phyloP scores from a whole-genome alignment of 2,113 vertebrate species.

The Melospiza melodia region DNA sequence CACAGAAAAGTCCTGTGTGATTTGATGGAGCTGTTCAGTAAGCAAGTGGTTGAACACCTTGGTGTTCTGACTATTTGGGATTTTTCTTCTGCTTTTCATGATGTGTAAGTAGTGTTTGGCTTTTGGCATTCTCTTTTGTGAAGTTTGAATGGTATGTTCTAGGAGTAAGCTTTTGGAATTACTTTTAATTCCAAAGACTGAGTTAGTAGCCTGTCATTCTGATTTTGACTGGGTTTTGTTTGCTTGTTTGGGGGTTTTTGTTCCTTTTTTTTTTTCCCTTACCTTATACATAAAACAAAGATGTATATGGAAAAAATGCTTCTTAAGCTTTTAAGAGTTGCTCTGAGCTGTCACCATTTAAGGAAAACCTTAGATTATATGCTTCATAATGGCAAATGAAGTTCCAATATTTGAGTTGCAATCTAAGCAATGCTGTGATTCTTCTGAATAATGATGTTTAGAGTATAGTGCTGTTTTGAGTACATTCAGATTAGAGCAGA shows the following conservation, averaged over 20 bases:
- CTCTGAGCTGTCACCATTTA: background rate
- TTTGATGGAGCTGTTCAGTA: background rate
- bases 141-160: background rate
- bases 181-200: background rate
- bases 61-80: background rate
- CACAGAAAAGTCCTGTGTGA: background rate
- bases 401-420: background rate
- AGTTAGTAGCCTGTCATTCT: background rate
- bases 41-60: background rate
- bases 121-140: background rate
- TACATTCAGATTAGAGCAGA: background rate
- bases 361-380: background rate
- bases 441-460: background rate
- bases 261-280: background rate
- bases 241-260: background rate
- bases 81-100: background rate
- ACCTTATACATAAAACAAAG: background rate
- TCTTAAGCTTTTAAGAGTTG: background rate
- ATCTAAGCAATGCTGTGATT: background rate
- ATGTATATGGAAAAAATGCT: background rate
- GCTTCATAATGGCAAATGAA: background rate
- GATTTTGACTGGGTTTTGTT: background rate
- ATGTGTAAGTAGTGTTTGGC: background rate
- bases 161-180: background rate
- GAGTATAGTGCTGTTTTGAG: background rate